Percentiles rank a stretch among this genome's conserved stretches.
phyloP scores from a whole-genome alignment of 30 jellyfish, hydroid and myxozoan species.

The Chironex yamaguchii region DNA sequence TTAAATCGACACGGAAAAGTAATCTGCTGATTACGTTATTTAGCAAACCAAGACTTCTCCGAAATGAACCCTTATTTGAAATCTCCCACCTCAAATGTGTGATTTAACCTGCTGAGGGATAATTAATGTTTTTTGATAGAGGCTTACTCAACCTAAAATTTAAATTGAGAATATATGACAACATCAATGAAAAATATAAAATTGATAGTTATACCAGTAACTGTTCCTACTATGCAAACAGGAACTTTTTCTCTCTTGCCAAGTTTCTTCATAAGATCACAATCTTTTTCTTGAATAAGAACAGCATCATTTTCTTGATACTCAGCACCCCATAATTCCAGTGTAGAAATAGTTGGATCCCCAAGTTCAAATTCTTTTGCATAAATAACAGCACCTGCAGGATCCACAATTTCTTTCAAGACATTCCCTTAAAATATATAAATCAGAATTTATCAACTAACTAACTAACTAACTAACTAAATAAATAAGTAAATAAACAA shows the following conservation, averaged over 20 bases:
- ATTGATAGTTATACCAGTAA: conserved; percentile 67
- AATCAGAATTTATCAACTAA: too few species aligned
- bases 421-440: conserved; percentile 78
- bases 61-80: too few species aligned
- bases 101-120: too few species aligned
- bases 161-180: neutral
- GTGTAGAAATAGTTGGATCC: conserved; percentile 86
- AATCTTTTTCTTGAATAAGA: conserved; percentile 49
- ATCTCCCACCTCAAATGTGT: too few species aligned
- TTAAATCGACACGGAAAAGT: too few species aligned
- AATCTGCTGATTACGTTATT: too few species aligned
- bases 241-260: conserved; percentile 85
- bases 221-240: conserved; percentile 86
- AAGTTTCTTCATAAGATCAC: conserved; percentile 66
- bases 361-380: conserved; percentile 80
- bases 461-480: too few species aligned
- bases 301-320: conserved; percentile 94
- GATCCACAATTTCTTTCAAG: conserved; percentile 87
- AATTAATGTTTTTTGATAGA: too few species aligned
- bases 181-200: too few species aligned
- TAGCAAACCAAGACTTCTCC: too few species aligned
- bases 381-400: conserved; percentile 92
- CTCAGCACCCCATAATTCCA: conserved; percentile 98
- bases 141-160: neutral
- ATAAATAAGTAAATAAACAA: too few species aligned